Base-by-base conservation (phyloP, 2,113 vertebrate species). In the Sander vitreus region DNA sequence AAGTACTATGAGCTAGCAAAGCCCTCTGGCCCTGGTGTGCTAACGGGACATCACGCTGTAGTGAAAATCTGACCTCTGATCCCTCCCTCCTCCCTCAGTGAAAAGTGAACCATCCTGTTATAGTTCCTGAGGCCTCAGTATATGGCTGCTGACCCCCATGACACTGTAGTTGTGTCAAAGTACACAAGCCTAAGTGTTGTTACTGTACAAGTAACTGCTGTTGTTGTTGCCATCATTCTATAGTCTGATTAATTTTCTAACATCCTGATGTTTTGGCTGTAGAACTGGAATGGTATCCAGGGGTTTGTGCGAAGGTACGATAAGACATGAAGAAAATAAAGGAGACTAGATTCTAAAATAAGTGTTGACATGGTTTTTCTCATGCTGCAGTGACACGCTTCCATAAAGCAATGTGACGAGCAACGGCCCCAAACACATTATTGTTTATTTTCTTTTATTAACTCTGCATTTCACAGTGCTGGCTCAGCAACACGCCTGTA, bases 381-480 rank as follows among this genome's bases (percentile, higher is more conserved):
- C 63, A 67, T 63, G n/a, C 70, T 76, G 60, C 65, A 78, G 77
- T 39, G 53, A 65, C 54, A 54, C 18, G 63, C 74, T 88, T 66
- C 79, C 74, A 58, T 81, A 84, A 78, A 81, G 66, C 59, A 71
- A 68, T 39, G 78, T 67, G 71, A 81, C 21, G 19, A 77, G 75
- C 64, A 69, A 83, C 62, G 63, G 55, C 51, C 30, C 58, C 23
- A 54, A 73, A 73, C 68, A 69, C 43, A 43, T 54, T 23, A 74
- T 65, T 80, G 80, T 92, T 86, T 85, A 72, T 89, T 85, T 89
- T 36, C 69, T 89, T 84, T 66, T 76, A 77, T 81, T 73, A 85
- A 86, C 64, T 74, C 55, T 80, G 51, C n/a, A 21, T 83, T 86
- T 62, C 55, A 66, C 66, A 76, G 16, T 45, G 69, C 62, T 87